Conservation (phyloP, 2,797 vertebrate genomes). For the Anisognathus igniventris region DNA sequence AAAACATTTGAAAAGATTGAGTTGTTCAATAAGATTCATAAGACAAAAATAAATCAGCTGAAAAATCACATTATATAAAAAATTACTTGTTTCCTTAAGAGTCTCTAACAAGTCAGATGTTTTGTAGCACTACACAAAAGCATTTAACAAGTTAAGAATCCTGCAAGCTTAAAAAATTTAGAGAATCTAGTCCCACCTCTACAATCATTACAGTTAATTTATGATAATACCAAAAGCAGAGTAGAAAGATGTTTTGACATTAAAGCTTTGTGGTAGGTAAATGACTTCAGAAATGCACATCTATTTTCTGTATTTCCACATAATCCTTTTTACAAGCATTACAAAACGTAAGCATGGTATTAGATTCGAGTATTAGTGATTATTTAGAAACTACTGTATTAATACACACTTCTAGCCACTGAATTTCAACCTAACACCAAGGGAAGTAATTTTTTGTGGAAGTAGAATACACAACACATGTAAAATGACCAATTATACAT, state of each 20-base stretch:
- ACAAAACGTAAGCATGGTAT: not conserved
- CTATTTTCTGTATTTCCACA: not conserved
- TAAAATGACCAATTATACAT: not conserved
- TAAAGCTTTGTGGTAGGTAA: not conserved
- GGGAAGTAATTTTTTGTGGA: not conserved
- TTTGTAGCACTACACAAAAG: not conserved
- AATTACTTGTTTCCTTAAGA: not conserved
- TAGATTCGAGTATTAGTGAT: not conserved
- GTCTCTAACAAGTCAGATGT: not conserved
- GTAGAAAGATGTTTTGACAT: not conserved
- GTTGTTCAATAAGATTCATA: not conserved
- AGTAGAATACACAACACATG: not conserved
- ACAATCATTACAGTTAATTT: not conserved
- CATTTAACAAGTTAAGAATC: not conserved
- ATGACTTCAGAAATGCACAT: not conserved
- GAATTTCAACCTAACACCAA: not conserved
- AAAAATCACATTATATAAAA: not conserved
- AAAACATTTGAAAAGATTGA: not conserved
- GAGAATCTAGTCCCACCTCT: not conserved
- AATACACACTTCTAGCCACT: not conserved
- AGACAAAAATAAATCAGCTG: not conserved
- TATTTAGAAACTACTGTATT: not conserved
- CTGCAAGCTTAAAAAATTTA: not conserved
- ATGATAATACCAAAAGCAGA: not conserved
- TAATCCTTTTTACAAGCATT: not conserved